phyloP scores from a whole-genome alignment of 2,797 vertebrate genomes.

The Cyprinodon diabolis region DNA sequence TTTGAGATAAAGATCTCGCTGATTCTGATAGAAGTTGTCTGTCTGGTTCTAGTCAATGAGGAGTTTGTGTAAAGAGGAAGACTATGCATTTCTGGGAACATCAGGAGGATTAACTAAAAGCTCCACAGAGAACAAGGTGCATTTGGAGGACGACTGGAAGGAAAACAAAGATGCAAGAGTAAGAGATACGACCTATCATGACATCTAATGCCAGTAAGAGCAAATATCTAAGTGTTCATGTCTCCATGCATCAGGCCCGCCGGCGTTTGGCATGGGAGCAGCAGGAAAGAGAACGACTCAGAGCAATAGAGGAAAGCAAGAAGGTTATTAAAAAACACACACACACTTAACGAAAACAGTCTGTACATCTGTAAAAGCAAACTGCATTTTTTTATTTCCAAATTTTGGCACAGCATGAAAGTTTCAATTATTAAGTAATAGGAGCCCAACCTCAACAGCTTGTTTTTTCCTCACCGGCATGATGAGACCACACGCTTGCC shows the following conservation, averaged over 20 bases:
- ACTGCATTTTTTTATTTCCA: neutral
- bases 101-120: constrained; percentile 1
- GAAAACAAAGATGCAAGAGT: constrained; percentile 69
- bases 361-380: constrained; percentile 19
- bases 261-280: constrained; percentile 59
- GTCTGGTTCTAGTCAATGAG: constrained; percentile 74
- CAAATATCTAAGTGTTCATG: neutral
- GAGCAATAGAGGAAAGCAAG: constrained; percentile 66
- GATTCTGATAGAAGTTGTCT: constrained; percentile 10
- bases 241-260: constrained; percentile 50
- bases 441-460: constrained; percentile 6
- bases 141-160: constrained; percentile 39
- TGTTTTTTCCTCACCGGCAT: constrained; percentile 7
- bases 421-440: neutral
- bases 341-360: constrained; percentile 16
- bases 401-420: constrained; percentile 14
- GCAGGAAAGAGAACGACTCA: constrained; percentile 65
- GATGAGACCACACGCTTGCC: constrained; percentile 7
- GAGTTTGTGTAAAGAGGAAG: constrained; percentile 79
- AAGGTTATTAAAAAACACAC: constrained; percentile 63
- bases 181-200: constrained; percentile 16
- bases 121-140: neutral
- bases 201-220: neutral
- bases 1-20: neutral
- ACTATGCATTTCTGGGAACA: constrained; percentile 72